Conservation (phyloP, 1,140 invertebrate genomes). For the Copidosoma floridanum region DNA sequence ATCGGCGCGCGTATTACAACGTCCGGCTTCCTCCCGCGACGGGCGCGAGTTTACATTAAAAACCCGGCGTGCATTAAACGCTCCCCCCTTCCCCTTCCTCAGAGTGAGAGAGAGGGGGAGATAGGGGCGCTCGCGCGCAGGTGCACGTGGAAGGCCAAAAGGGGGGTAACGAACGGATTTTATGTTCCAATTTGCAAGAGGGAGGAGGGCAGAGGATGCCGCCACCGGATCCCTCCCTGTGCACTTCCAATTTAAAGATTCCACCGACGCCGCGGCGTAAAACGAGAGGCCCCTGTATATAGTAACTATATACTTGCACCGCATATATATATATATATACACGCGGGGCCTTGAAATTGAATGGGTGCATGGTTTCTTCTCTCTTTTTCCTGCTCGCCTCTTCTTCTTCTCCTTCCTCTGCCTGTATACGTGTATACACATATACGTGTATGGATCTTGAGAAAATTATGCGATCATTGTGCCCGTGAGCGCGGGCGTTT, state of each 20-base stretch:
- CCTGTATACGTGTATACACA: too few species aligned
- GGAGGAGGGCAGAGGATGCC: conserved; percentile 10
- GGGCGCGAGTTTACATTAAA: not conserved
- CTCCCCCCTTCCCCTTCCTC: too few species aligned
- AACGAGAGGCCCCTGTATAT: conserved; percentile 18
- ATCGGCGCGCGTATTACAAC: conserved; percentile 8
- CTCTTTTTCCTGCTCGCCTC: not conserved
- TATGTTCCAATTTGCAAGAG: conserved; percentile 28
- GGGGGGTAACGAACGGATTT: conserved; percentile 24
- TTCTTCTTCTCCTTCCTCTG: not conserved
- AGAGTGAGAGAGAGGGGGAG: not conserved
- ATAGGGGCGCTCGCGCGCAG: not conserved
- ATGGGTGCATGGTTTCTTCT: conserved; percentile 14
- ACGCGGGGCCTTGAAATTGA: conserved; percentile 26
- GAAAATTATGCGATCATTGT: conserved; percentile 30
- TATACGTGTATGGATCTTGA: too few species aligned
- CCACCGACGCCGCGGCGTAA: conserved; percentile 24
- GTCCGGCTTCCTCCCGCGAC: conserved; percentile 1
- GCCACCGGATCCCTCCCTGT: not conserved
- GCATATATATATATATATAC: too few species aligned
- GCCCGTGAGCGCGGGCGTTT: conserved; percentile 1
- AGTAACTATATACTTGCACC: too few species aligned
- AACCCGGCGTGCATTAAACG: too few species aligned
- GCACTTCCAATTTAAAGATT: conserved; percentile 23
- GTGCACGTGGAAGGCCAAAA: not conserved